Base-by-base conservation (phyloP, 2,113 vertebrate genomes). In the Alectura lathami region DNA sequence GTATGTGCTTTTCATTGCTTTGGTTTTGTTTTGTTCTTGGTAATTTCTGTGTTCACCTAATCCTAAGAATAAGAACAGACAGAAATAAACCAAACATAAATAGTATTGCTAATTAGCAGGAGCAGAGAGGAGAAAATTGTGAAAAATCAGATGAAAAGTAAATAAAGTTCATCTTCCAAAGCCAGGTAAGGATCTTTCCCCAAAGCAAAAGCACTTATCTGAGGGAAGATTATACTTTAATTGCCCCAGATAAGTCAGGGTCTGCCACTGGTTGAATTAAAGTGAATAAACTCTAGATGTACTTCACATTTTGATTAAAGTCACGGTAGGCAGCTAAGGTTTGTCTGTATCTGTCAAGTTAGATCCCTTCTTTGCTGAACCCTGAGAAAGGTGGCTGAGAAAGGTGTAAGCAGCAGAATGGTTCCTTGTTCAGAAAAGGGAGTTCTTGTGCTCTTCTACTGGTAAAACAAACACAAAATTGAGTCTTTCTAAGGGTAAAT, bases 191-290 rank as follows among this genome's bases (percentile, higher is more conserved):
- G 70, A 54, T 43, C n/a, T 91, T 77, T 68, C 75, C 67, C 77
- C 54, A 26, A 62, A 85, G 91, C 56, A 83, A 89, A 93, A 95
- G 8, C 88, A 68, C 64, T 85, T 91, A 74, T 73, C 77, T 42
- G 21, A 69, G 54, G n/a, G 85, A 92, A 92, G 79, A 92, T 91
- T 92, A 34, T 14, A 24, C 56, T 91, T 95, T 91, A 96, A 96
- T 95, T 95, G 89, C 57, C 83, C 83, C 81, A 81, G 50, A 93
- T 86, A 87, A 96, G 62, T 90, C 78, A 56, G 64, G 76, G 60
- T 79, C 63, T 86, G 77, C 81, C 62, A 83, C 4, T 91, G 80
- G 94, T 92, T 93, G 56, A 45, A 70, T 82, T 64, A 75, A 67
- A n/a, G 53, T 18, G 78, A 86, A n/a, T 72, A 54, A 91, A 93